Percentiles rank a stretch among this genome's conserved stretches.
Conservation (phyloP, 2,113 vertebrate species). For the Synchiropus splendidus region DNA sequence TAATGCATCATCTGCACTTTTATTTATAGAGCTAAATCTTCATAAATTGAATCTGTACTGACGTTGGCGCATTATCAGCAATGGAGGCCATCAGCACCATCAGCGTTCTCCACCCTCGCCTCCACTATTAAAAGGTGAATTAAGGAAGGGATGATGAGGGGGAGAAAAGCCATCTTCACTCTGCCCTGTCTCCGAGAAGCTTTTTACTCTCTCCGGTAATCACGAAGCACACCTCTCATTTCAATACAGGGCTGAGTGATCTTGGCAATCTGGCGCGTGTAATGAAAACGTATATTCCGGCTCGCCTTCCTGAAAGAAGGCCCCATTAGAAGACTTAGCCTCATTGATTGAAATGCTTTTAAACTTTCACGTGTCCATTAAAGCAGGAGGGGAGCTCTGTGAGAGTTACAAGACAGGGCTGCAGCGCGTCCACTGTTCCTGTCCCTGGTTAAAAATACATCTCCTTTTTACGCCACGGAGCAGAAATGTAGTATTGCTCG, state of each 20-base stretch:
- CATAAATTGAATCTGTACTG: conserved; percentile 9
- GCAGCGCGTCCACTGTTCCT: too few relatives aligned
- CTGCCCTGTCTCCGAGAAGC: conserved; percentile 32
- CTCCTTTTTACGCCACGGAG: too few relatives aligned
- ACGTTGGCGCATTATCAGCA: conserved; percentile 15
- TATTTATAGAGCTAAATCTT: conserved; percentile 13
- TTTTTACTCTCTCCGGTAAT: conserved; percentile 53
- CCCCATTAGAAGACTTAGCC: conserved; percentile 58
- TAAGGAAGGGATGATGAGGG: conserved; percentile 23
- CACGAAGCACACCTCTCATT: conserved; percentile 54
- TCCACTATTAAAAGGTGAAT: conserved; percentile 34
- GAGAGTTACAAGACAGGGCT: conserved; percentile 23
- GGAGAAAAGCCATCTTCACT: conserved; percentile 18
- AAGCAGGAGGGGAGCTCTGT: conserved; percentile 41
- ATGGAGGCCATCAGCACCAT: conserved; percentile 3
- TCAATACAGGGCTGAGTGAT: conserved; percentile 49
- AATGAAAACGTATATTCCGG: conserved; percentile 64
- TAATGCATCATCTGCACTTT: conserved; percentile 1
- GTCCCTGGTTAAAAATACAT: too few relatives aligned
- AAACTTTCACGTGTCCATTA: conserved; percentile 56
- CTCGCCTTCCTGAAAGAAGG: conserved; percentile 54
- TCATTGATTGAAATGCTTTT: conserved; percentile 72
- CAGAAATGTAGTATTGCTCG: too few relatives aligned
- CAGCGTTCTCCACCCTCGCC: conserved; percentile 14
- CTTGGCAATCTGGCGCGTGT: conserved; percentile 47